Base-by-base conservation (phyloP, 2,113 vertebrate genomes). In the Myocastor coypus region DNA sequence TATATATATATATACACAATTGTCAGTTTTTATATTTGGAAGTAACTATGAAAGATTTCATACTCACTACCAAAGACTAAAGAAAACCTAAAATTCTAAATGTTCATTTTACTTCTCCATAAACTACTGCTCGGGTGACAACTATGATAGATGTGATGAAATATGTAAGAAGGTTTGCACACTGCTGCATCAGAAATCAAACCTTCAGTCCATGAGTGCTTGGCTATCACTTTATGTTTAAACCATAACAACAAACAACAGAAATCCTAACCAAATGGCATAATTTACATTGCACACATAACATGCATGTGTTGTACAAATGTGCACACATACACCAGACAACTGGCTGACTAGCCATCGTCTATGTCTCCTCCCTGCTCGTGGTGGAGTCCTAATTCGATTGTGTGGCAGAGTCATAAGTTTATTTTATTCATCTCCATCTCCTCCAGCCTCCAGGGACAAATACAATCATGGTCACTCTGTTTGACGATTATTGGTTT, bases 21-120 rank as follows among this genome's bases (percentile, higher is more conserved):
- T 32, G 88, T 37, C 75, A 32, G 17, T 86, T 96, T 96, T 89
- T 91, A 83, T 22, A 90, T 42, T 55, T 87, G 3, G 59, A 68
- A 16, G 46, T 87, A 93, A 84, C 9, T 81, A 86, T 46, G 37
- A 89, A 93, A 28, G 37, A 71, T 86, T 81, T 81, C 86, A 34
- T 52, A 83, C 50, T 93, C 24, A 55, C 26, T 77, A 55, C 10
- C 0, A 37, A 55, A 57, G 5, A 12, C n/a, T 91, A 40, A 92
- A 81, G 37, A 77, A 97, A 75, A 68, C 1, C 32, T 2, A 81
- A 64, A 73, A 92, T 89, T 89, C 89, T 20, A 77, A 69, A 26
- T 59, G 63, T 92, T 83, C 91, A 24, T 71, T 87, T 95, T 42
- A 92, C 26, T 64, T 73, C 93, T 91, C 63, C 64, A n/a, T 50